Percentiles rank a stretch among this genome's conserved stretches.
Evolutionary conservation across 2,797 vertebrate genomes (phyloP).

Genomic region (Caiman crocodilus): DNA sequence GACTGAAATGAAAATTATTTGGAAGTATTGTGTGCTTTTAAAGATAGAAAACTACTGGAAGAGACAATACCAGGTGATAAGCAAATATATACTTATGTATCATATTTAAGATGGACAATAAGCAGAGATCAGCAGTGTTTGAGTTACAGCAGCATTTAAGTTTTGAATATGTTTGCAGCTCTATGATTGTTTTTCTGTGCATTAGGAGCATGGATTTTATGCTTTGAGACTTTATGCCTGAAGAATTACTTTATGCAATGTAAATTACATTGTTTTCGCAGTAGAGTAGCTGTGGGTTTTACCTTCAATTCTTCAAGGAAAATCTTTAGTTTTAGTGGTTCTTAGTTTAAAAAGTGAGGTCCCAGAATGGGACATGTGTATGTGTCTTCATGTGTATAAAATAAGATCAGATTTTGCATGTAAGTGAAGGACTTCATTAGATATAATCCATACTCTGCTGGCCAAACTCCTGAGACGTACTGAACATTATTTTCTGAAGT

Average conservation of each 20-base stretch:
- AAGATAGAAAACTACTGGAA: background rate
- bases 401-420: background rate
- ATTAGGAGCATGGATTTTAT: background rate
- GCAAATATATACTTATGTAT: background rate
- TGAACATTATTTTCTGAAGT: background rate
- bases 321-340: accelerated
- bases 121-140: background rate
- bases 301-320: background rate
- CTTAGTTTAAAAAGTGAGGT: background rate
- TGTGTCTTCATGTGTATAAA: background rate
- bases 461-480: background rate
- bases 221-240: background rate
- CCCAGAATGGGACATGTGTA: accelerated
- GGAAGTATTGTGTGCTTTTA: background rate
- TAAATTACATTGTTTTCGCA: accelerated
- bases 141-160: background rate
- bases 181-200: accelerated
- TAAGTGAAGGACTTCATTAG: background rate
- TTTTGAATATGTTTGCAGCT: background rate
- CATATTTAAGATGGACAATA: background rate
- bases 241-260: background rate
- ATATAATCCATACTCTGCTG: background rate
- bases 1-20: background rate
- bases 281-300: background rate
- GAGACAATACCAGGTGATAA: background rate